phyloP scores from a whole-genome alignment of 2,797 vertebrate genomes.

The Aplochiton taeniatus region DNA sequence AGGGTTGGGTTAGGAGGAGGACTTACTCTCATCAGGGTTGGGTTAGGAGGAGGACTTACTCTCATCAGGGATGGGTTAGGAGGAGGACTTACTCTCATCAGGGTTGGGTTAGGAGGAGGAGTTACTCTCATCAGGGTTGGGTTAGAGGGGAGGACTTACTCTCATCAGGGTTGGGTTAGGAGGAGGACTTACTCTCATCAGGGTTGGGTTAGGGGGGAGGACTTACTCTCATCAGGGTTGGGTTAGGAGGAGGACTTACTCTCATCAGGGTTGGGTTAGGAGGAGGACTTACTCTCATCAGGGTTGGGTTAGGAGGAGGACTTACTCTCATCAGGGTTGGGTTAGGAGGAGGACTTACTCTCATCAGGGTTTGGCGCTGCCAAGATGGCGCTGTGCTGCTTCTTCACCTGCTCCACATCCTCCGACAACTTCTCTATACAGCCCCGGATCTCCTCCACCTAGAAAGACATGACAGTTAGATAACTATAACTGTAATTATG shows the following conservation, averaged over 20 bases:
- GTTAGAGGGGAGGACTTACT: slow-evolving; percentile 76
- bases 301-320: slow-evolving; percentile 84
- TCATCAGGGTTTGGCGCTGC: slow-evolving; percentile 93
- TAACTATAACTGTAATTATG: no score
- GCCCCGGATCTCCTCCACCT: slow-evolving; percentile 93
- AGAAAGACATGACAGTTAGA: slow-evolving; percentile 4
- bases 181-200: neutral
- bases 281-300: slow-evolving; percentile 86
- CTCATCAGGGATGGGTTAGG: neutral
- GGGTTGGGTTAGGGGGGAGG: neutral
- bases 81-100: slow-evolving; percentile 86
- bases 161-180: slow-evolving; percentile 93
- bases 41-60: slow-evolving; percentile 58
- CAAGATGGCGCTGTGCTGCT: slow-evolving; percentile 95
- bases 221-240: slow-evolving; percentile 93
- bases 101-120: slow-evolving; percentile 84
- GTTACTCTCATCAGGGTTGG: neutral
- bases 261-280: neutral
- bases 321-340: neutral
- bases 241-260: slow-evolving; percentile 58
- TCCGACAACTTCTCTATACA: slow-evolving; percentile 94
- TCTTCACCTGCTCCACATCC: slow-evolving; percentile 94
- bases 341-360: slow-evolving; percentile 76
- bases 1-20: neutral
- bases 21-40: slow-evolving; percentile 93